These are phyloP conservation scores for Calliphora vicina DNA, from an alignment of 1,140 invertebrate species.

Conservation along the genomic window DNA sequence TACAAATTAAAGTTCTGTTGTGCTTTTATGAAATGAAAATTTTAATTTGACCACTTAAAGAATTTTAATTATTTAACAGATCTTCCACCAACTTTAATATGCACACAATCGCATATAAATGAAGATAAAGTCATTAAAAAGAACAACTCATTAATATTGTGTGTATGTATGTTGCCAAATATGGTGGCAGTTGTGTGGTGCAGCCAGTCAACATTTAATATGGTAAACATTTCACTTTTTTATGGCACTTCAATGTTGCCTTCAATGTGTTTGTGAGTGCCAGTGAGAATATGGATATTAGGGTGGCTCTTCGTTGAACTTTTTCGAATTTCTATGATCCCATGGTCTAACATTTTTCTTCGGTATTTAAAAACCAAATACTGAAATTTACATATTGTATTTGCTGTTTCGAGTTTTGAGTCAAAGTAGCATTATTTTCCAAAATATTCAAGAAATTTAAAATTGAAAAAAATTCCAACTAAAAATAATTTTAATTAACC, in stretches of 20 bases:
- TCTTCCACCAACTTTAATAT: not conserved
- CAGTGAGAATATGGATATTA: not conserved
- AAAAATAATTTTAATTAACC: too few relatives aligned
- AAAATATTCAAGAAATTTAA: too few relatives aligned
- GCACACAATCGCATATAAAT: not conserved
- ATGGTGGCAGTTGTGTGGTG: not conserved
- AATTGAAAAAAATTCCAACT: too few relatives aligned
- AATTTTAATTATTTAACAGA: conserved; percentile 9
- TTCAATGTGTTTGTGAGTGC: not conserved
- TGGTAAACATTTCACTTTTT: conserved; percentile 23
- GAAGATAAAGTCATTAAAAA: not conserved
- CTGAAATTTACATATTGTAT: too few relatives aligned
- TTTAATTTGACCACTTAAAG: conserved; percentile 10
- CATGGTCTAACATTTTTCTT: too few relatives aligned
- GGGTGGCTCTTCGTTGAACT: too few relatives aligned
- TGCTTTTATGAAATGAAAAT: not conserved
- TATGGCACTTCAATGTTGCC: conserved; percentile 3
- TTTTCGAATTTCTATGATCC: too few relatives aligned
- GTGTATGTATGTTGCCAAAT: not conserved
- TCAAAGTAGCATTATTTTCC: too few relatives aligned
- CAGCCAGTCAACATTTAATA: not conserved
- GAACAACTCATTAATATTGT: not conserved
- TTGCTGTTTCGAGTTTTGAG: too few relatives aligned
- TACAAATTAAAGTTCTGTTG: not conserved
- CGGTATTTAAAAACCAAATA: too few relatives aligned